These are phyloP conservation scores for Hepsetus odoe DNA, from an alignment of 2,113 vertebrate genomes.

Conservation along the genomic window DNA sequence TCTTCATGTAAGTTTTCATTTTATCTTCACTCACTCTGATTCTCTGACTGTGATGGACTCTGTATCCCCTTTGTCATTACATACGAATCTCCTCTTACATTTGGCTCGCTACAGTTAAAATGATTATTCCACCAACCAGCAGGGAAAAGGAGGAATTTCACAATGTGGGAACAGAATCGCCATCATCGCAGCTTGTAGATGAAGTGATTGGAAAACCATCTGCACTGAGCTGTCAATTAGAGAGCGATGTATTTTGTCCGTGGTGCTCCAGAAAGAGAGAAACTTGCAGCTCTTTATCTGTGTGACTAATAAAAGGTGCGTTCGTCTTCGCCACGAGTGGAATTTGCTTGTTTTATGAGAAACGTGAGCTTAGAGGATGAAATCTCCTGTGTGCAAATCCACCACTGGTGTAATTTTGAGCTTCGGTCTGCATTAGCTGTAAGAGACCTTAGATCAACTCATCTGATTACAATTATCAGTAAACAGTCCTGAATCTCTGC, in stretches of 20 bases:
- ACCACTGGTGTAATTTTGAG: neutral
- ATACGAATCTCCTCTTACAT: neutral
- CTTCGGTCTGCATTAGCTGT: neutral
- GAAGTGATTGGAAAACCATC: slow-evolving; percentile 6
- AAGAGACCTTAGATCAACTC: neutral
- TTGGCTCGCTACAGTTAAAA: neutral
- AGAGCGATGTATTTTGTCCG: neutral
- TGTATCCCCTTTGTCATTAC: neutral
- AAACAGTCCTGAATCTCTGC: neutral
- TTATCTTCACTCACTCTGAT: neutral
- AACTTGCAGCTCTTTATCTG: neutral
- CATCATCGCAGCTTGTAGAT: neutral
- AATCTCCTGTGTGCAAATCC: neutral
- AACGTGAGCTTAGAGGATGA: neutral
- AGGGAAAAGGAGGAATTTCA: neutral
- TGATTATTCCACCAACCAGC: neutral
- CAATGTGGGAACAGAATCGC: neutral
- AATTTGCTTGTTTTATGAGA: neutral
- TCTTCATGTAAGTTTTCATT: neutral
- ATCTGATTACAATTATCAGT: neutral
- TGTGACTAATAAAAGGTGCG: neutral
- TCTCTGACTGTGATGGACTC: neutral
- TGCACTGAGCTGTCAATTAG: neutral
- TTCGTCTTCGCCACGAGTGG: neutral
- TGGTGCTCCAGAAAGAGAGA: neutral